Conservation (phyloP, 2,797 vertebrate species). For the Simalia tracyae region DNA sequence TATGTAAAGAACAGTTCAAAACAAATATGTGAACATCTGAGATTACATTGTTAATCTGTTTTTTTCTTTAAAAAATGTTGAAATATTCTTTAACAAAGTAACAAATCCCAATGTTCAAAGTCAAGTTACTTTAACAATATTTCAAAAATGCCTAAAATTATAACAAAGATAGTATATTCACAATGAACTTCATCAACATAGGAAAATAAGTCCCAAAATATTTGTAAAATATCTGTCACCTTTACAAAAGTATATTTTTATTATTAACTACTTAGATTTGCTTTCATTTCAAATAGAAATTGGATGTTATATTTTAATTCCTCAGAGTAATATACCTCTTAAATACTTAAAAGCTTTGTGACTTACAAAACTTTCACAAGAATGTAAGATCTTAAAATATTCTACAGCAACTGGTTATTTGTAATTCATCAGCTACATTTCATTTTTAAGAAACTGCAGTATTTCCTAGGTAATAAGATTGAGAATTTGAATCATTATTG, state of each 20-base stretch:
- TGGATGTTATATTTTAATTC: conserved; percentile 25
- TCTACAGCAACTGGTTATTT: not conserved
- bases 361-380: not conserved
- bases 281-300: not conserved
- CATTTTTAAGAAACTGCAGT: conserved; percentile 35
- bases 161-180: conserved; percentile 47
- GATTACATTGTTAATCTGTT: not conserved
- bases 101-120: conserved; percentile 57
- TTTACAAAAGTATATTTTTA: conserved; percentile 48
- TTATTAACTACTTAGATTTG: conserved; percentile 34
- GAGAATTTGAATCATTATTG: not conserved
- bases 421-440: not conserved
- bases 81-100: conserved; percentile 45
- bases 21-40: not conserved
- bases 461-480: conserved; percentile 33
- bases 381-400: conserved; percentile 9
- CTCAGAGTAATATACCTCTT: conserved; percentile 27
- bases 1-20: conserved; percentile 27
- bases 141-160: conserved; percentile 21
- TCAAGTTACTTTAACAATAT: conserved; percentile 60
- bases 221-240: conserved; percentile 56
- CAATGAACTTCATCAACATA: conserved; percentile 66
- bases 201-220: conserved; percentile 56
- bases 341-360: not conserved
- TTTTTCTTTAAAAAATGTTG: conserved; percentile 11